Evolutionary conservation across 2,888 invertebrate species (phyloP).

Genomic region (Eremobia ochroleuca): DNA sequence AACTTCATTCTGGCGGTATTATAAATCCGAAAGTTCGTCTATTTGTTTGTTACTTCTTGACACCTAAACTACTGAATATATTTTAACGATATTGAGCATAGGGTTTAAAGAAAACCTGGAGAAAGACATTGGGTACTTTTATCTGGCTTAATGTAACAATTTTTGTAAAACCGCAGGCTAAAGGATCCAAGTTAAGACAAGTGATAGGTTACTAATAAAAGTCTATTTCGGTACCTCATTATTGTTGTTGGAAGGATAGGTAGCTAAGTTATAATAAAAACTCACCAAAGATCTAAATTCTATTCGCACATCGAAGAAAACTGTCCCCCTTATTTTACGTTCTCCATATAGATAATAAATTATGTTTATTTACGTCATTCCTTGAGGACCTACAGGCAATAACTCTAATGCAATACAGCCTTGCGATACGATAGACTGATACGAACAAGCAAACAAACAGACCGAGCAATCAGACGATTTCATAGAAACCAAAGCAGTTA

Average conservation of each 20-base stretch:
- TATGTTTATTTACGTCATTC: neutral
- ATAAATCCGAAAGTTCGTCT: neutral
- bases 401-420: too few species aligned
- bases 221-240: neutral
- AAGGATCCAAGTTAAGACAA: too few species aligned
- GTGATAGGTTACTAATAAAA: too few species aligned
- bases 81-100: neutral
- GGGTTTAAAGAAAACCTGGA: neutral
- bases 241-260: neutral
- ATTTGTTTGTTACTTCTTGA: neutral
- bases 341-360: neutral
- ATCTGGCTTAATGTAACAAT: neutral
- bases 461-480: neutral
- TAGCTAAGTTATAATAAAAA: neutral
- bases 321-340: neutral
- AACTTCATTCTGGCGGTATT: neutral
- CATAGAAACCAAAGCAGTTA: neutral
- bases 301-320: neutral
- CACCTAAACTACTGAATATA: neutral
- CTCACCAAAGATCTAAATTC: neutral
- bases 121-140: neutral
- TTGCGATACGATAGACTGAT: neutral
- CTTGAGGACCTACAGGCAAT: neutral
- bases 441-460: slow-evolving; percentile 2
- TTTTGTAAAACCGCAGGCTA: neutral